A percentile compares a stretch with the other conserved stretches of the same genome.
phyloP scores from a whole-genome alignment of 2,113 vertebrate species.

The Corynorhinus townsendii region DNA sequence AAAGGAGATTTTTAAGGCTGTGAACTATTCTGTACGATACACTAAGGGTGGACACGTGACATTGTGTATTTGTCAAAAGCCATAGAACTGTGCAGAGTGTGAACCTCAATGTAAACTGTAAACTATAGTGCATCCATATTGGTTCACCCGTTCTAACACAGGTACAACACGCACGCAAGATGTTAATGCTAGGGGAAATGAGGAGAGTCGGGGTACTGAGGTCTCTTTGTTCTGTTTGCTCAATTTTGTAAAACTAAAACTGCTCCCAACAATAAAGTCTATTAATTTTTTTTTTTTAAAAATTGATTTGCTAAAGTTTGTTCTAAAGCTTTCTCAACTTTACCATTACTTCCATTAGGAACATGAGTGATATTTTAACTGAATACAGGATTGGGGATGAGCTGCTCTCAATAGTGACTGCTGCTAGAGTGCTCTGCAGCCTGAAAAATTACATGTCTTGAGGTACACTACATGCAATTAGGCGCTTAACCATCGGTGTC shows the following conservation, averaged over 20 bases:
- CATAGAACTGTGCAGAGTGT: background rate
- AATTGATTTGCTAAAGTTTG: background rate
- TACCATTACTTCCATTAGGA: background rate
- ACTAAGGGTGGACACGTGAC: background rate
- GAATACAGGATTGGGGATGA: background rate
- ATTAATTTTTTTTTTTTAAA: background rate
- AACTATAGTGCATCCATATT: background rate
- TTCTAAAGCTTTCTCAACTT: background rate
- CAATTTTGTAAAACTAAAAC: background rate
- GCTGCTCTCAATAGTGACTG: background rate
- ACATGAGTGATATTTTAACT: background rate
- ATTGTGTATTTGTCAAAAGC: background rate
- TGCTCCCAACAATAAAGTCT: background rate
- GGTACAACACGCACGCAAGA: background rate
- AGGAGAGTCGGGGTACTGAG: fast-evolving
- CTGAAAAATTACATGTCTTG: background rate
- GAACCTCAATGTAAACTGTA: background rate
- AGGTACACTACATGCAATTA: background rate
- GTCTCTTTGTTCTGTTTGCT: background rate
- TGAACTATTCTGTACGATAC: background rate
- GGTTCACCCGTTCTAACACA: background rate
- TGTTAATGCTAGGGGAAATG: background rate
- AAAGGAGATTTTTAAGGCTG: background rate
- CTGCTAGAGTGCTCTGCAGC: background rate
- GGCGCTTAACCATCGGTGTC: background rate